Evolutionary conservation across 2,797 vertebrate species (phyloP), one percentile per base, ranked within the genome.

Genomic region (Dermochelys coriacea): DNA sequence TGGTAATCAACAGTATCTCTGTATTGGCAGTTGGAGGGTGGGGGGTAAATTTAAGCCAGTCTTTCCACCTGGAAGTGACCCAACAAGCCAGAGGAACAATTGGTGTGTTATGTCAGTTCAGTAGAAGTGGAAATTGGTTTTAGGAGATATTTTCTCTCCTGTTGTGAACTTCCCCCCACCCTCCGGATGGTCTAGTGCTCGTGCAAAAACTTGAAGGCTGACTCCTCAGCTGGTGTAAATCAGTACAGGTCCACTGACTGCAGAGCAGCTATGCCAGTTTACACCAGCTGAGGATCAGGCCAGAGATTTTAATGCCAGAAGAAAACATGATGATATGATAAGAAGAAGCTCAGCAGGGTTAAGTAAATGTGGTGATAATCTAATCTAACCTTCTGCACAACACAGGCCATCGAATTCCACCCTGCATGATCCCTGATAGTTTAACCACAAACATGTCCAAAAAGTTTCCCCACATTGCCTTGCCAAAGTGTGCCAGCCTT

Each of bases 11-110:
- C 19, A 1, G 51, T 84, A 34, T 47, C 82, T 85, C 61, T 80
- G 15, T 37, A 54, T 78, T 68, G 88, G 52, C 27, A 87, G 50
- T 29, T 5, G 10, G 25, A 27, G 79, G 47, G 27, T 80, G 49
- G 49, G 55, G 82, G 57, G 54, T 84, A 86, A 71, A 79, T 0
- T 5, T 8, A 85, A 89, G 25, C n/a, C n/a, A 64, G 84, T 77
- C 6, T 55, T 84, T 95, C 91, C 71, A n/a, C 55, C 77, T 27
- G 51, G 49, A 50, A 81, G 31, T 88, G 41, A 9, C 41, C 85
- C 57, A 8, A 23, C 54, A 82, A 91, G 86, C 18, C 37, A 51
- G 12, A 71, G 31, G 71, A 31, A 85, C 95, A 91, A 92, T 47
- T 41, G n/a, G 8, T 71, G 37, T 12, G 19, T 71, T 71, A 21